Base-by-base conservation (phyloP, 2,113 vertebrate species). In the Edolisoma coerulescens region DNA sequence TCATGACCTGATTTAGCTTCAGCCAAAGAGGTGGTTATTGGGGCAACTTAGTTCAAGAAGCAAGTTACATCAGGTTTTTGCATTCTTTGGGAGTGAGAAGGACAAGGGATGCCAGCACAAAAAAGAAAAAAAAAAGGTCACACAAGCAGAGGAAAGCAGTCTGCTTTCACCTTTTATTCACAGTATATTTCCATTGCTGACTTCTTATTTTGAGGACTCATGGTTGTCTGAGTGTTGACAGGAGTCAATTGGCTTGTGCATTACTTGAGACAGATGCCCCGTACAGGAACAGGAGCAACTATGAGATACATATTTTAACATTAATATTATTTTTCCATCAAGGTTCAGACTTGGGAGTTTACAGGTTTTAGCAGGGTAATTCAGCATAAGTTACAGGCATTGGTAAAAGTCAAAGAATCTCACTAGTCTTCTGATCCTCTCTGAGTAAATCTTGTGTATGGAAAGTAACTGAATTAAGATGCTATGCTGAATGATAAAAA, bases 61-160 rank as follows among this genome's bases (percentile, higher is more conserved):
- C 78, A 93, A 93, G 88, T 93, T 89, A 85, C 47, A 67, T 95
- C 88, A 95, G 50, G 90, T 74, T 94, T 92, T 87, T 78, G 59
- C 77, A 87, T 96, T 92, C 67, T 84, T 95, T 83, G 35, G 19
- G 52, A 87, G 60, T 32, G 45, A 97, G 64, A 92, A 91, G 70
- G 59, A 59, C 54, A 89, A 71, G 19, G 42, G 65, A 83, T 76
- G 75, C 63, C 73, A 87, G 65, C 35, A 64, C 11, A 69, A 53
- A 35, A 74, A 49, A 65, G 37, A 24, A 17, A 13, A 47, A 59
- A 60, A 32, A 27, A 24, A 13, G 9, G 15, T 60, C 79, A 91
- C 1, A 6, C 35, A 70, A 76, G 67, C 47, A 85, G 37, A 93
- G 32, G 71, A 60, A 35, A 85, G 47, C n/a, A 77, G 28, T 69